phyloP scores from a whole-genome alignment of 2,888 invertebrate genomes.

The Melanophora roralis region DNA sequence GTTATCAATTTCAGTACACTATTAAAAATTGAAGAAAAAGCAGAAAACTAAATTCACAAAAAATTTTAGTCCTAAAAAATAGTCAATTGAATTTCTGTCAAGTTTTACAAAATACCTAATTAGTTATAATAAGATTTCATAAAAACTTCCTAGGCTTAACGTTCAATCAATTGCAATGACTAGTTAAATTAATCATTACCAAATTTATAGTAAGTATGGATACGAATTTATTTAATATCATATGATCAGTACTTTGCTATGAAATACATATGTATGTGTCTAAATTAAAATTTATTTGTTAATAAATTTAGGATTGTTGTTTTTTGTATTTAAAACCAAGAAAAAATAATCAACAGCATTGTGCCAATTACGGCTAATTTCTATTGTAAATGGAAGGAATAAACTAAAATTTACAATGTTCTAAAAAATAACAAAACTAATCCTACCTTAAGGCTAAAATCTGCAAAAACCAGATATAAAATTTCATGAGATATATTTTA shows the following conservation, averaged over 20 bases:
- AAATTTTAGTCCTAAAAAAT: too few relatives aligned
- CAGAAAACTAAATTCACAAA: background rate
- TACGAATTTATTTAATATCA: too few relatives aligned
- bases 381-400: conserved; percentile 15
- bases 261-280: background rate
- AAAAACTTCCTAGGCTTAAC: background rate
- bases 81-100: too few relatives aligned
- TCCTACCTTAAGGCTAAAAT: conserved; percentile 61
- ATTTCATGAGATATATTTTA: conserved; percentile 55
- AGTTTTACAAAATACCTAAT: background rate
- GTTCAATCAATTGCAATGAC: conserved; percentile 11
- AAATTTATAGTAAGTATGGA: background rate
- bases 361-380: conserved; percentile 57
- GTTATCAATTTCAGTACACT: too few relatives aligned
- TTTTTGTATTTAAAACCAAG: background rate
- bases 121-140: background rate
- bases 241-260: too few relatives aligned
- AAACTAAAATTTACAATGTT: conserved; percentile 26
- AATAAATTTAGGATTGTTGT: conserved; percentile 7
- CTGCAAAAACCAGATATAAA: conserved; percentile 50
- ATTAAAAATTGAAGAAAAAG: too few relatives aligned
- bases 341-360: conserved; percentile 1
- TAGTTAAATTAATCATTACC: background rate
- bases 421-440: conserved; percentile 46
- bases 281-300: conserved; percentile 7